These are phyloP conservation scores for Cyanoderma ruficeps DNA, from an alignment of 2,113 vertebrate species.

Conservation along the genomic window DNA sequence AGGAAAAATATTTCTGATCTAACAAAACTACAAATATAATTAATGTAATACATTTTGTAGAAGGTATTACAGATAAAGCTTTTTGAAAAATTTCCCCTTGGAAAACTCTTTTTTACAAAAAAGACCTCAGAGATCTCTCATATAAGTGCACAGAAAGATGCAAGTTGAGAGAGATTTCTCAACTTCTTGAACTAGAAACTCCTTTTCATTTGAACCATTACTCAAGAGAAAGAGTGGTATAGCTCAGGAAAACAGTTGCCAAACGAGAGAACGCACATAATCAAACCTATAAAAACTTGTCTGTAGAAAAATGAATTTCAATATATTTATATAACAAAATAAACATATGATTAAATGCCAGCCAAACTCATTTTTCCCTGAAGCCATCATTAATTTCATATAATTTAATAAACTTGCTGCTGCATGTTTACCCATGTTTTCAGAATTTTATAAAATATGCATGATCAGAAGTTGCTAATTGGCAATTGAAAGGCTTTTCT, in stretches of 20 bases:
- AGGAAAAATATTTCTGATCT: not conserved
- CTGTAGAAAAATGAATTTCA: not conserved
- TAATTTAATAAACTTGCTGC: slow-evolving; percentile 1
- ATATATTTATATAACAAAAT: slow-evolving; percentile 28
- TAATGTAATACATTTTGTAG: not conserved
- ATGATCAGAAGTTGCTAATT: slow-evolving; percentile 4
- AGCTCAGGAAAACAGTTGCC: not conserved
- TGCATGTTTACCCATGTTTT: slow-evolving; percentile 1
- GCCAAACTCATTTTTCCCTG: slow-evolving; percentile 7
- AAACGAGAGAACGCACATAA: not conserved
- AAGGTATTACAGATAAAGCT: not conserved
- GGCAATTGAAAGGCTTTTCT: not conserved
- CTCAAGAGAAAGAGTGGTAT: not conserved
- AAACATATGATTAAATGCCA: slow-evolving; percentile 43
- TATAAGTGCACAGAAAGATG: not conserved
- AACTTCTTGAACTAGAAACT: not conserved
- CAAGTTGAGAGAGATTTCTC: not conserved
- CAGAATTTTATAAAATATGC: slow-evolving; percentile 40
- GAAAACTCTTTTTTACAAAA: not conserved
- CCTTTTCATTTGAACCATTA: not conserved
- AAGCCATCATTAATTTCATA: slow-evolving; percentile 37
- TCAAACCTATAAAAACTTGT: not conserved
- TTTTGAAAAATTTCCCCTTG: not conserved
- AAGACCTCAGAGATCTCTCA: fast-evolving
- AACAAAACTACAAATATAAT: not conserved